These are phyloP conservation scores for Amblyraja radiata DNA, from an alignment of 2,797 vertebrate genomes.

Conservation along the genomic window DNA sequence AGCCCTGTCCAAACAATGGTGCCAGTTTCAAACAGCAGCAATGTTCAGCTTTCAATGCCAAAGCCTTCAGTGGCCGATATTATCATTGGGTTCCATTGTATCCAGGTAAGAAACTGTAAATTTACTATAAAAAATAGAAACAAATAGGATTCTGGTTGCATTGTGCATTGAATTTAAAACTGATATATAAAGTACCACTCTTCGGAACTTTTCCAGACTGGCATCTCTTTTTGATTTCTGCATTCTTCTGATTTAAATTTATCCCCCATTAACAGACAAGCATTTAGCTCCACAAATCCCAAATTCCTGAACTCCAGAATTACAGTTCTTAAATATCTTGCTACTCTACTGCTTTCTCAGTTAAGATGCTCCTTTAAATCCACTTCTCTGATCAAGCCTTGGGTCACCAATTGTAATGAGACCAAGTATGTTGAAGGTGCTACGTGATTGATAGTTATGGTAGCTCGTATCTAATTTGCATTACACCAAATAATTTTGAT, in stretches of 20 bases:
- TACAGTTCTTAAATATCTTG: neutral
- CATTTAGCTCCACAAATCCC: neutral
- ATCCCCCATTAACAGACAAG: neutral
- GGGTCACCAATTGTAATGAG: no score
- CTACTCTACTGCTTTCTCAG: neutral
- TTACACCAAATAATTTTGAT: neutral
- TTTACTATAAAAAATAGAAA: neutral
- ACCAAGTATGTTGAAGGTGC: no score
- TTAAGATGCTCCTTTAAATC: neutral
- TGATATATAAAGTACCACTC: neutral
- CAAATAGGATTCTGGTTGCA: neutral
- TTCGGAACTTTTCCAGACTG: neutral
- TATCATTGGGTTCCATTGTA: constrained; percentile 79
- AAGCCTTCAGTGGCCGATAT: constrained; percentile 71
- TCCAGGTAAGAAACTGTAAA: constrained; percentile 60
- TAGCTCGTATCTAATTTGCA: neutral
- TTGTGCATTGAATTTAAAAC: neutral
- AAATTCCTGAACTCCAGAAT: neutral
- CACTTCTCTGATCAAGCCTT: neutral
- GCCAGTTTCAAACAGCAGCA: constrained; percentile 81
- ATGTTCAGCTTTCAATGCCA: constrained; percentile 78
- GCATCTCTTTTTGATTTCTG: neutral
- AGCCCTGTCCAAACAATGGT: constrained; percentile 72
- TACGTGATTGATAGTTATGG: neutral
- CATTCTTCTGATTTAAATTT: neutral